Conservation (phyloP, 2,888 invertebrate species). For the Eilema griseolum region DNA sequence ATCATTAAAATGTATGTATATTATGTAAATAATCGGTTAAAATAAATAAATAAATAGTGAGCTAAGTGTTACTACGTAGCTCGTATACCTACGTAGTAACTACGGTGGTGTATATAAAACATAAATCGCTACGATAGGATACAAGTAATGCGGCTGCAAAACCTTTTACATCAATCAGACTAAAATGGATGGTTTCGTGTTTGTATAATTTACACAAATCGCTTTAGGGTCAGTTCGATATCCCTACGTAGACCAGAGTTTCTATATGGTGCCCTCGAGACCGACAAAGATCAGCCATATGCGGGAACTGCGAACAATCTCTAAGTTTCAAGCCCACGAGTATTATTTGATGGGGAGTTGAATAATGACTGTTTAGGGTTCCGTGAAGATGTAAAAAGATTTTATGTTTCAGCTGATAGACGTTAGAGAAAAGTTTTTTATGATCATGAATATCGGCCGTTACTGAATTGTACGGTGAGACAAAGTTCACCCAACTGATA, state of each 20-base stretch:
- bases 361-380: slow-evolving; percentile 36
- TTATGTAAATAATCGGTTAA: no score
- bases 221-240: slow-evolving; percentile 45
- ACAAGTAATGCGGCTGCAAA: slow-evolving; percentile 12
- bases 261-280: slow-evolving; percentile 36
- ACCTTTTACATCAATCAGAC: slow-evolving; percentile 36
- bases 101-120: neutral
- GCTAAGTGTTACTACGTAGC: no score
- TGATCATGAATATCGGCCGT: neutral
- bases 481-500: no score
- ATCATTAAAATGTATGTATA: no score
- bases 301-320: slow-evolving; percentile 27
- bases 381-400: neutral
- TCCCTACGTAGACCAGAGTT: slow-evolving; percentile 30
- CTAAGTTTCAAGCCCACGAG: slow-evolving; percentile 30
- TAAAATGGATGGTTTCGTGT: slow-evolving; percentile 32
- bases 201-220: slow-evolving; percentile 51
- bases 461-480: no score
- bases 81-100: no score
- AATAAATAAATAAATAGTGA: no score
- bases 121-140: neutral
- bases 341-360: slow-evolving; percentile 32
- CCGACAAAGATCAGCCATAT: slow-evolving; percentile 36
- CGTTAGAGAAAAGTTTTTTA: neutral
- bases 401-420: neutral